Evolutionary conservation across 37 sponge, comb jelly and placozoan genomes (phyloP), one percentile per base, ranked within the genome.

Genomic region (Aphrocallistes beatrix): DNA sequence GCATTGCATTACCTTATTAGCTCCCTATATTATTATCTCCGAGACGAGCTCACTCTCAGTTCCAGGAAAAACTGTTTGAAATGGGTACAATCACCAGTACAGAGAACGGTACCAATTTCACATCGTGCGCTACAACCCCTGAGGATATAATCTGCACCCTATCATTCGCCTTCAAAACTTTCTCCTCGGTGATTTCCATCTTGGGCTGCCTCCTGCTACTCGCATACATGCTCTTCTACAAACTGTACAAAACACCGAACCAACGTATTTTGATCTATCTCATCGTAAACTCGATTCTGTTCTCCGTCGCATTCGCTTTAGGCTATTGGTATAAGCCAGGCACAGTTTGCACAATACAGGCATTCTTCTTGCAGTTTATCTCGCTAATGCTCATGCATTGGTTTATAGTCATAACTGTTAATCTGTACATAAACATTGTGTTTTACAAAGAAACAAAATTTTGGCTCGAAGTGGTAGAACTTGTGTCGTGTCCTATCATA

Each of bases 291-390:
- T 60, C 75, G 34, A 19, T 60, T 60, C n/a, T 21, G 8, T 60
- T 60, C 3, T 19, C 28, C 1, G n/a, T 60, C 8, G 10, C 17
- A 6, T 60, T 60, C 8, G 32, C 3, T 25, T 19, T 60, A 21
- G 75, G 75, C n/a, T 60, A 60, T 28, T 60, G 75, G 75, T 60
- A 60, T 60, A 3, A 60, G 25, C 75, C 75, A 21, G 75, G 75
- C 3, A 13, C n/a, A 60, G 10, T 21, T 8, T 60, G 75, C n/a
- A 60, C 75, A 19, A 60, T 60, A 19, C 75, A 60, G n/a, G 75
- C 28, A 19, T 19, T 30, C 1, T 60, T 3, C 8, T 60, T 60
- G 75, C 75, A 60, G 8, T 60, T 60, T 60, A 19, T 60, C 10
- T 19, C 75, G 3, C n/a, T 13, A 60, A 21, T 60, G 34, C 21